These are phyloP conservation scores for Sussaba pulchella DNA, from an alignment of 2,888 invertebrate genomes.

Conservation along the genomic window DNA sequence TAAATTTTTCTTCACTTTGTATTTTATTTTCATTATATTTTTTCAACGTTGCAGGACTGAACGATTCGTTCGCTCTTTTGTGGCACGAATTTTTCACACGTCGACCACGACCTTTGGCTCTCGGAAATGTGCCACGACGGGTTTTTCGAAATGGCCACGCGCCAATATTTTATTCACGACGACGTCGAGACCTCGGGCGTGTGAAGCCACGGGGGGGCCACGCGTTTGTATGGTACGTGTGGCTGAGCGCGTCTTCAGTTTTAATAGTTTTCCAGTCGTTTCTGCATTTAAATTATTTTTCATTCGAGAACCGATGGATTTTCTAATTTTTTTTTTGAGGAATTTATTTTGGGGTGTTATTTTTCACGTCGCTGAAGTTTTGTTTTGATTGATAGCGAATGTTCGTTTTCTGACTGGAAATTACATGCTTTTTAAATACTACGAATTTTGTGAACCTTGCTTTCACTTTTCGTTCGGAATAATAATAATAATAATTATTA, in stretches of 20 bases:
- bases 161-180: conserved; percentile 33
- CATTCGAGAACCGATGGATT: neutral
- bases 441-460: too few relatives aligned
- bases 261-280: neutral
- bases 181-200: conserved; percentile 1
- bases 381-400: neutral
- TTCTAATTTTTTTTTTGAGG: neutral
- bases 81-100: conserved; percentile 61
- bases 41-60: conserved; percentile 2
- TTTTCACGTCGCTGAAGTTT: neutral
- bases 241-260: neutral
- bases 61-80: conserved; percentile 23
- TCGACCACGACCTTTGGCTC: conserved; percentile 32
- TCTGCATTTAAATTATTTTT: neutral
- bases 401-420: neutral
- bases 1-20: conserved; percentile 9
- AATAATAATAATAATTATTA: too few relatives aligned
- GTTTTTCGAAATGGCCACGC: conserved; percentile 36
- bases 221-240: neutral
- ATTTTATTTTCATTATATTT: neutral
- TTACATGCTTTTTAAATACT: too few relatives aligned
- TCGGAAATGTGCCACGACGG: conserved; percentile 16
- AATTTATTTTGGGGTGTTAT: neutral
- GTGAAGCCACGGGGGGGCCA: conserved; percentile 32
- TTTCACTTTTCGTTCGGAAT: too few relatives aligned